These are phyloP conservation scores for Pipra filicauda DNA, from an alignment of 2,113 vertebrate species.

Conservation along the genomic window DNA sequence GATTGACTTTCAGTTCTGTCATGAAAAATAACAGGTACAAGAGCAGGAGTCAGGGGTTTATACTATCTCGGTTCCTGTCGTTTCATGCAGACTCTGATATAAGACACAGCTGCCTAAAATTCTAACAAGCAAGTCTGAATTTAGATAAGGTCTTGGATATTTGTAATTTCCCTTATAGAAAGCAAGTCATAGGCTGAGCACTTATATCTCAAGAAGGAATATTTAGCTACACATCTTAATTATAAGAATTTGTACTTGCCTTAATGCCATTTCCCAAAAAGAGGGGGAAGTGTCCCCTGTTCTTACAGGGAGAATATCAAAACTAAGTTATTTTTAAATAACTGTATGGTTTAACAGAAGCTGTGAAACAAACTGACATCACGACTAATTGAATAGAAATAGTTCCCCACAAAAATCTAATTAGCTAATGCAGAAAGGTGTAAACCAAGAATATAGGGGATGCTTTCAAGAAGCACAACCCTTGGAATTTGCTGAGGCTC, in stretches of 20 bases:
- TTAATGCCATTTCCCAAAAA: background rate
- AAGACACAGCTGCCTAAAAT: background rate
- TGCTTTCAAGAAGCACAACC: background rate
- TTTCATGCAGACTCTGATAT: background rate
- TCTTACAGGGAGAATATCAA: background rate
- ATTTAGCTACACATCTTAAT: background rate
- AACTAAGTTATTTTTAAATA: background rate
- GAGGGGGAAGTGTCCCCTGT: background rate
- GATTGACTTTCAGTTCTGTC: background rate
- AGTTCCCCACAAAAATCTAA: background rate
- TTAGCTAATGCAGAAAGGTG: background rate
- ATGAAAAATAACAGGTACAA: background rate
- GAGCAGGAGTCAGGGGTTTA: background rate
- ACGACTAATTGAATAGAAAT: background rate
- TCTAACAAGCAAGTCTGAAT: background rate
- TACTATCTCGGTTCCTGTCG: background rate
- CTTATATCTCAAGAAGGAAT: background rate
- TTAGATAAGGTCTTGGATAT: background rate
- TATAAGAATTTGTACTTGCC: background rate
- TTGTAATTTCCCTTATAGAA: background rate
- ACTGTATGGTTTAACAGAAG: background rate
- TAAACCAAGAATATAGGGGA: conserved; percentile 1
- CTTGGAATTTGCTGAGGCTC: background rate
- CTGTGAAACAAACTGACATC: background rate
- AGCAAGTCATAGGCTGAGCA: background rate